phyloP scores from a whole-genome alignment of 2,113 vertebrate genomes.

The Grammomys dolichurus region DNA sequence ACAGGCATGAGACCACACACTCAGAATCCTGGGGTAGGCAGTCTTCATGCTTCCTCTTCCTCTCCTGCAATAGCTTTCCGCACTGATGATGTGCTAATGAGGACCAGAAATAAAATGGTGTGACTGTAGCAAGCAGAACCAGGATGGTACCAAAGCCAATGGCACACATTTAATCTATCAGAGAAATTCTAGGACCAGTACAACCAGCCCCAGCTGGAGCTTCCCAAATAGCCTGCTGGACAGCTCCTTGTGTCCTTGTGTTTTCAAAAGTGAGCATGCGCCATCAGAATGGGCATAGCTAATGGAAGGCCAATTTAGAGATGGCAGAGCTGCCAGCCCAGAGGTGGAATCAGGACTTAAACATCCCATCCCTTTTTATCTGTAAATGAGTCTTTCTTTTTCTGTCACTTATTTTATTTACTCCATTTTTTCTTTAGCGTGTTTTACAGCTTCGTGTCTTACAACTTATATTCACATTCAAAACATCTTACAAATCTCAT shows the following conservation, averaged over 20 bases:
- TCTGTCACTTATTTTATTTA: constrained; percentile 17
- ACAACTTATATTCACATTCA: not conserved
- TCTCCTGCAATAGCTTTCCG: not conserved
- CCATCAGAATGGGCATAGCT: not conserved
- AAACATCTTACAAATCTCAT: not conserved
- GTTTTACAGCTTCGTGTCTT: constrained; percentile 4
- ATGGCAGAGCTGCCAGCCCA: not conserved
- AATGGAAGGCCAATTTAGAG: not conserved
- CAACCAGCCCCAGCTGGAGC: not conserved
- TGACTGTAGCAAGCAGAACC: not conserved
- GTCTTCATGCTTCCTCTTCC: not conserved
- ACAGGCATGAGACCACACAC: not conserved
- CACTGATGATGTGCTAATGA: not conserved
- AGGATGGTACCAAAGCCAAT: not conserved
- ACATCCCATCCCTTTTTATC: not conserved
- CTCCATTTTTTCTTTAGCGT: constrained; percentile 6
- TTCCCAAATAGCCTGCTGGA: not conserved
- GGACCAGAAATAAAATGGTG: not conserved
- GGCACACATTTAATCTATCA: not conserved
- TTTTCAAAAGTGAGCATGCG: not conserved
- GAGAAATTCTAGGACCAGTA: not conserved
- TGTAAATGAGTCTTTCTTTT: not conserved
- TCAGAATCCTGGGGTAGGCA: not conserved
- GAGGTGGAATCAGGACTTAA: not conserved
- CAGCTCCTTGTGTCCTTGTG: not conserved